Evolutionary conservation across 2,113 vertebrate species (phyloP).

Genomic region (Rhea pennata): DNA sequence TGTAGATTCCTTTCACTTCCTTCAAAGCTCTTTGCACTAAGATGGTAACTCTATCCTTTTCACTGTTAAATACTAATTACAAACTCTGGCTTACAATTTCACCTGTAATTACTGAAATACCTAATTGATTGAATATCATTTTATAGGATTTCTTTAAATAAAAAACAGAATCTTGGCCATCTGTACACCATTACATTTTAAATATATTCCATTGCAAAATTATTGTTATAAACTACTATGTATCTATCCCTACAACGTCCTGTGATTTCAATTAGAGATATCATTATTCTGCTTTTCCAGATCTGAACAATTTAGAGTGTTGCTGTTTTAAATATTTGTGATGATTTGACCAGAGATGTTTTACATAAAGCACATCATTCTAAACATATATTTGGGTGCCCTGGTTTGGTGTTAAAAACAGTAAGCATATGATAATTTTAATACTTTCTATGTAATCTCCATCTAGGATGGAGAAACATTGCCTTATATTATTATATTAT

Average conservation of each 20-base stretch:
- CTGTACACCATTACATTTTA: background rate
- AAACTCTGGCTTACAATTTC: background rate
- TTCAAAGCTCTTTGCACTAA: background rate
- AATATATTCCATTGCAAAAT: background rate
- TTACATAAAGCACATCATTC: rapidly evolving
- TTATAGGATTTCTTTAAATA: background rate
- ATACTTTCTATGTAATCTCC: background rate
- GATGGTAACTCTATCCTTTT: background rate
- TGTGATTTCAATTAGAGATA: background rate
- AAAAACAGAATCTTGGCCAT: background rate
- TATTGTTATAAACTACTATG: background rate
- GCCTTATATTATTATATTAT: background rate
- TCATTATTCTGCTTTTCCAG: background rate
- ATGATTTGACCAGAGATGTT: background rate
- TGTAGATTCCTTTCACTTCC: background rate
- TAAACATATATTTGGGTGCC: background rate
- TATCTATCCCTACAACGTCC: background rate
- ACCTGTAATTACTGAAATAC: background rate
- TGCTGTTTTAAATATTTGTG: background rate
- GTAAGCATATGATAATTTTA: background rate
- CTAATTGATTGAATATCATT: background rate
- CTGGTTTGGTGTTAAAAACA: background rate
- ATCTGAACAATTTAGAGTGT: background rate
- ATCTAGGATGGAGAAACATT: background rate
- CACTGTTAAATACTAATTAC: background rate